Base-by-base conservation (phyloP, 2,888 invertebrate species). In the Pilophorus perplexus region DNA sequence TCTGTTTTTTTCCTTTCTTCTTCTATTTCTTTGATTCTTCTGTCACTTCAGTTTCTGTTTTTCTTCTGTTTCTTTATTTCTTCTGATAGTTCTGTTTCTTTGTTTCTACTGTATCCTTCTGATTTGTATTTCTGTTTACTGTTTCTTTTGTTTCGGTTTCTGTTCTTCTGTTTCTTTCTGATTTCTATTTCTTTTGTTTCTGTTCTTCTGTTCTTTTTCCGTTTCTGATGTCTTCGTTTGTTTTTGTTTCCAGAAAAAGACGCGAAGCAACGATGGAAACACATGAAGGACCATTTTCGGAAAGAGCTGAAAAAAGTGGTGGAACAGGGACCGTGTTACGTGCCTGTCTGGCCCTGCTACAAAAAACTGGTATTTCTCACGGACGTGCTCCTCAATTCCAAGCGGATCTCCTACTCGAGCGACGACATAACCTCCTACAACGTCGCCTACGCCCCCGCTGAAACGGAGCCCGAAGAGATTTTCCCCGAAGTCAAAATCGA, bases 291-390 rank as follows among this genome's bases (percentile, higher is more conserved):
- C 23, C 16, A 33, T 1, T 64, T 52, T 37, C 20, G 64, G 22
- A 50, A 54, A 16, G 64, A 64, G 40, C 25, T 64, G 64, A 64
- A 64, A 25, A 50, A 54, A 20, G 10, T 27, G 8, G n/a, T 64
- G 10, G 64, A 64, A 50, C 18, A 25, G 8, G 52, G 40, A 3
- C 33, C 48, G 2, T 20, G 18, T 4, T 64, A 64, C 64, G 40
- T 25, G 12, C 42, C 64, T 2, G 6, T 28, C 8, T 64, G 64
- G 64, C 40, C 52, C 10, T 52, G 52, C 42, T 64, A 52, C 22
- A 20, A 37, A 16, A 8, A 33, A 38, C 25, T 64, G 37, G 2
- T 22, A 3, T 64, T 64, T 27, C 27, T 64, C 18, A 52, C 38
- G 6, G 64, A 64, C 12, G 18, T 52, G 8, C 10, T 64, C 16